These are phyloP conservation scores for Cladopsammia gracilis DNA, from an alignment of 64 coral and sea anemone species.

Conservation along the genomic window DNA sequence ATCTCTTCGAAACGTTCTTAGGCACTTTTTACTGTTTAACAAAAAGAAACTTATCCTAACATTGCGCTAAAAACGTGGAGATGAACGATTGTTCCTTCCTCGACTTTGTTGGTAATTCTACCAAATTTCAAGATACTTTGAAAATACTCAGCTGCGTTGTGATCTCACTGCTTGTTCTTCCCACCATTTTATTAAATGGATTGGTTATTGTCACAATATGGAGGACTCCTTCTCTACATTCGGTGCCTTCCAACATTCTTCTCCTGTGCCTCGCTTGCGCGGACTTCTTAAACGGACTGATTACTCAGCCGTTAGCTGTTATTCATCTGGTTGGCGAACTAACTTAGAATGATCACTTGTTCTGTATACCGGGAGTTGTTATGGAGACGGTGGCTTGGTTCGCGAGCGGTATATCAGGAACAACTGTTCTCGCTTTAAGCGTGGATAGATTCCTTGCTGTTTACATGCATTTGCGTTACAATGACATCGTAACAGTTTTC, in stretches of 20 bases:
- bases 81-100: constrained; percentile 1
- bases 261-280: constrained; percentile 5
- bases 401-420: not conserved
- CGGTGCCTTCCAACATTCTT: not conserved
- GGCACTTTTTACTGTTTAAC: too few relatives aligned
- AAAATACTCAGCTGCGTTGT: not conserved
- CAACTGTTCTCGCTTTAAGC: not conserved
- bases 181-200: constrained; percentile 12
- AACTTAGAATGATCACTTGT: not conserved
- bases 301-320: not conserved
- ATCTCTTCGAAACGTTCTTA: too few relatives aligned
- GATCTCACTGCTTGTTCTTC: not conserved
- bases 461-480: not conserved
- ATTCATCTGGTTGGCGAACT: not conserved
- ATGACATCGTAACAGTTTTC: not conserved
- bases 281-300: not conserved
- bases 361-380: constrained; percentile 5
- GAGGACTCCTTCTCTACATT: not conserved
- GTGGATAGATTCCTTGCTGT: constrained; percentile 14
- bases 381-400: not conserved
- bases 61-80: too few relatives aligned
- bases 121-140: not conserved
- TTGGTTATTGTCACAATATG: not conserved
- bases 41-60: too few relatives aligned
- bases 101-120: not conserved